phyloP scores from a whole-genome alignment of 1,140 invertebrate genomes.

The Carposina sasakii region DNA sequence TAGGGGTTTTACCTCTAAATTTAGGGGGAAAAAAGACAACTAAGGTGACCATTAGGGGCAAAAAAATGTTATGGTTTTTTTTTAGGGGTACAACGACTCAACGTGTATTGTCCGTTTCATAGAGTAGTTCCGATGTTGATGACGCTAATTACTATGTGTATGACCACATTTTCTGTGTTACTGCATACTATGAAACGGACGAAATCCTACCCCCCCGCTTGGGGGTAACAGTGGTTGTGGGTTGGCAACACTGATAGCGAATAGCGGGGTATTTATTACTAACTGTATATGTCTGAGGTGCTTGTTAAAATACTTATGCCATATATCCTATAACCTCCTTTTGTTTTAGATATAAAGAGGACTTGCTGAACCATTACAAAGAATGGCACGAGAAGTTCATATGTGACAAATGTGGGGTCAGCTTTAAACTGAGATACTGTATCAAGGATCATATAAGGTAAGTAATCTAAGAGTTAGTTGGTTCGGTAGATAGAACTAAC shows the following conservation, averaged over 20 bases:
- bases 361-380: conserved; percentile 32
- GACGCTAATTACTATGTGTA: too few relatives aligned
- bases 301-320: background rate
- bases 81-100: too few relatives aligned
- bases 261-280: background rate
- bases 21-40: too few relatives aligned
- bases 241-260: background rate
- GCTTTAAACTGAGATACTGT: conserved; percentile 35
- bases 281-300: background rate
- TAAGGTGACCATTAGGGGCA: too few relatives aligned
- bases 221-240: background rate
- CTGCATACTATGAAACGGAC: background rate
- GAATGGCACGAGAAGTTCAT: conserved; percentile 31
- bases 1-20: too few relatives aligned
- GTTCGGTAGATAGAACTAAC: too few relatives aligned
- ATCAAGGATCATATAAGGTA: conserved; percentile 34
- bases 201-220: background rate
- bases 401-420: conserved; percentile 30
- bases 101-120: too few relatives aligned
- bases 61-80: too few relatives aligned
- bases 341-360: conserved; percentile 16
- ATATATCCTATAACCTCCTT: background rate
- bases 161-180: too few relatives aligned
- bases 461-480: too few relatives aligned
- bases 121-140: too few relatives aligned